Percentiles rank a stretch among this genome's conserved stretches.
Evolutionary conservation across 2,113 vertebrate species (phyloP).

Genomic region (Peromyscus californicus): DNA sequence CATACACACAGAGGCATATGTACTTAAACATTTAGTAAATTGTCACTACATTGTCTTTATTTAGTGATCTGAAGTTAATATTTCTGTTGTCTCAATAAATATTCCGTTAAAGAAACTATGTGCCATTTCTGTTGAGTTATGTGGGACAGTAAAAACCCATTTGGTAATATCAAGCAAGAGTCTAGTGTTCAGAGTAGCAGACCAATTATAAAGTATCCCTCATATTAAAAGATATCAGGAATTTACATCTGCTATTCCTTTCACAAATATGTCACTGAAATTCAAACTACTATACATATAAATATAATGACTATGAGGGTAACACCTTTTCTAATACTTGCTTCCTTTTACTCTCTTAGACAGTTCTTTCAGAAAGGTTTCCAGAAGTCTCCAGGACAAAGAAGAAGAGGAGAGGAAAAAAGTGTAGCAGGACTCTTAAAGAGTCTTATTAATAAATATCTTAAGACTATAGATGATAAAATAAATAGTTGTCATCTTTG

Average conservation of each 20-base stretch:
- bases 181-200: neutral
- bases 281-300: neutral
- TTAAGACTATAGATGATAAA: constrained; percentile 44
- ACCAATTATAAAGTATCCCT: neutral
- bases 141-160: neutral
- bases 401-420: neutral
- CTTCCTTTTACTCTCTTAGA: constrained; percentile 21
- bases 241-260: neutral
- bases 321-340: neutral
- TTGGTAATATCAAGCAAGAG: neutral
- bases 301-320: neutral
- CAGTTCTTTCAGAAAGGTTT: constrained; percentile 52
- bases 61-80: neutral
- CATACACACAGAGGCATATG: neutral
- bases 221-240: neutral
- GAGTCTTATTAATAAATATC: too few species aligned
- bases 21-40: neutral
- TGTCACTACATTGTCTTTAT: neutral
- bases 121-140: constrained; percentile 15
- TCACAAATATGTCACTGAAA: constrained; percentile 30
- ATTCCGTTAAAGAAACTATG: neutral
- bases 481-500: constrained; percentile 58
- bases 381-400: constrained; percentile 50
- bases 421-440: too few species aligned
- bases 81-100: neutral